A percentile compares a stretch with the other conserved stretches of the same genome.
Evolutionary conservation across 1,140 invertebrate genomes (phyloP).

Genomic region (Tetranychus urticae): DNA sequence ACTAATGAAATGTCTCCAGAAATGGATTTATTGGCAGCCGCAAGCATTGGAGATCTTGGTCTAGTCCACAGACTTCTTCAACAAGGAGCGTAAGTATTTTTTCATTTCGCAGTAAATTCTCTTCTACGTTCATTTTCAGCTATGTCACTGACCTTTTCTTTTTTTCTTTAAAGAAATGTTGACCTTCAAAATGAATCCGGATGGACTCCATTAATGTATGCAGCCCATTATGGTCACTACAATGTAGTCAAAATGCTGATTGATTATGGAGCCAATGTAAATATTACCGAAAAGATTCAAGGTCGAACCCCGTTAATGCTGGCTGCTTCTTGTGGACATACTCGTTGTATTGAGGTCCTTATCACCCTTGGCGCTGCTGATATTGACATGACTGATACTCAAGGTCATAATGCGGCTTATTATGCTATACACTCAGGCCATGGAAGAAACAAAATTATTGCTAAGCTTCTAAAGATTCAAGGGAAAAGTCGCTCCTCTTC

Average conservation of each 20-base stretch:
- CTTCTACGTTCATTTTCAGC: neutral
- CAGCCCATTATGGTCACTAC: conserved; percentile 6
- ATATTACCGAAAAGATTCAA: conserved; percentile 12
- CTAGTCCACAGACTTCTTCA: neutral
- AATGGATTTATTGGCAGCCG: conserved; percentile 1
- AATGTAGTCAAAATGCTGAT: conserved; percentile 2
- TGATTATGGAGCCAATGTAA: neutral
- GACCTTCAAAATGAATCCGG: neutral
- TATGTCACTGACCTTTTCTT: neutral
- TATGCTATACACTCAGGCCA: conserved; percentile 3
- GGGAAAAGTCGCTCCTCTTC: neutral
- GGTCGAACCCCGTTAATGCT: conserved; percentile 58
- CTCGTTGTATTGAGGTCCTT: neutral
- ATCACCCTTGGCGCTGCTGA: neutral
- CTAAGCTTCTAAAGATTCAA: neutral
- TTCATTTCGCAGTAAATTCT: neutral
- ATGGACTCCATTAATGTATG: conserved; percentile 4
- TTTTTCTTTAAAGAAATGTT: neutral
- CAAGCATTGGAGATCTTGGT: conserved; percentile 1
- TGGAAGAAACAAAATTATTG: conserved; percentile 5
- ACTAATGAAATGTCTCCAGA: neutral
- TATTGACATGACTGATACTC: neutral
- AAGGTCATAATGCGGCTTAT: neutral
- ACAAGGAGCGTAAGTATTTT: neutral
- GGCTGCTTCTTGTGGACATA: conserved; percentile 68